Evolutionary conservation across 2,113 vertebrate genomes (phyloP).

Genomic region (Corynorhinus townsendii): DNA sequence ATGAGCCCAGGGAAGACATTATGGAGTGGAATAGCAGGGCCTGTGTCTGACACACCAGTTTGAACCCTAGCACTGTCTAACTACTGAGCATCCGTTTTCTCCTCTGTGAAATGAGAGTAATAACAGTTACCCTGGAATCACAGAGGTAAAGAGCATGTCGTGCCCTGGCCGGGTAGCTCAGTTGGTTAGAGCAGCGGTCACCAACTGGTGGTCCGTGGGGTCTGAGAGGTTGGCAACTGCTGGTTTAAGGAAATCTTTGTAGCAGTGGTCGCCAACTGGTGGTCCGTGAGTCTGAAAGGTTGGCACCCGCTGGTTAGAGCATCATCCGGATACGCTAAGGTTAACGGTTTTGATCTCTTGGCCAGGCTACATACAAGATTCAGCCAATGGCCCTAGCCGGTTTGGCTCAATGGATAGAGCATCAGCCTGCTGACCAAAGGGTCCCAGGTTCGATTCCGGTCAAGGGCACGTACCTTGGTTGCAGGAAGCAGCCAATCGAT

Average conservation of each 20-base stretch:
- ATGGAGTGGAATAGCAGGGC: not conserved
- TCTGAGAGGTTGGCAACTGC: too few species aligned
- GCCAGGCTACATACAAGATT: not conserved
- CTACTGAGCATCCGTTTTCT: not conserved
- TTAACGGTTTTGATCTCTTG: not conserved
- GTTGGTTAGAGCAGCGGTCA: not conserved
- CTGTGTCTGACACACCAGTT: not conserved
- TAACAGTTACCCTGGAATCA: not conserved
- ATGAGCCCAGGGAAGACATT: not conserved
- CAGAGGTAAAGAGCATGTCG: not conserved
- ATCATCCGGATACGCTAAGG: not conserved
- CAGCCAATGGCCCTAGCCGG: not conserved
- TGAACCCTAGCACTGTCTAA: not conserved
- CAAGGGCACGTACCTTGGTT: too few species aligned
- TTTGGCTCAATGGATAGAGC: too few species aligned
- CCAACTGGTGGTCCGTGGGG: too few species aligned
- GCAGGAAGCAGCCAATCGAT: too few species aligned
- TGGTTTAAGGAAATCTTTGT: too few species aligned
- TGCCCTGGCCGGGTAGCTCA: not conserved
- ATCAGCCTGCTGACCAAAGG: too few species aligned
- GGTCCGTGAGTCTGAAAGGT: too few species aligned
- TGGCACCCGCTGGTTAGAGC: too few species aligned
- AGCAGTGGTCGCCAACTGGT: not conserved
- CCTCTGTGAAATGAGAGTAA: not conserved
- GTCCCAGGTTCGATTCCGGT: too few species aligned